A percentile compares a stretch with the other conserved stretches of the same genome.
These are phyloP conservation scores for Phylloscopus trochilus DNA, from an alignment of 2,113 vertebrate species.

Conservation along the genomic window DNA sequence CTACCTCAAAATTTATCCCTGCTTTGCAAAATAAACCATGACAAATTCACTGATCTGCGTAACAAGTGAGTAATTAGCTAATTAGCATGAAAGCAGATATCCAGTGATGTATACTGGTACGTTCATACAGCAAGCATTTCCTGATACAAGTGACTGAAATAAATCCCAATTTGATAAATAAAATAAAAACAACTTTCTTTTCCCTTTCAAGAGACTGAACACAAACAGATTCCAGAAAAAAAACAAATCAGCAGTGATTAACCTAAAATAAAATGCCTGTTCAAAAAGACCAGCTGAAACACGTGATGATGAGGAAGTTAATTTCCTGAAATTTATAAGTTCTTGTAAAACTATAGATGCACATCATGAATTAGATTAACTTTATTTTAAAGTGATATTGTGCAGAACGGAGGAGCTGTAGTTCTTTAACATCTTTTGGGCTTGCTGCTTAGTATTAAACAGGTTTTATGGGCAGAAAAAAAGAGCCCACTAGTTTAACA, in stretches of 20 bases:
- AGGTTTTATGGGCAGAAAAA: slow-evolving; percentile 29
- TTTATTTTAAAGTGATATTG: slow-evolving; percentile 47
- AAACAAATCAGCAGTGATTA: slow-evolving; percentile 4
- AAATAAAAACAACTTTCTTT: not conserved
- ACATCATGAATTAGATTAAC: slow-evolving; percentile 52
- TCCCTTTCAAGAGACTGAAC: not conserved
- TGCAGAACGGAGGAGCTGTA: not conserved
- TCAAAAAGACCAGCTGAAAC: not conserved
- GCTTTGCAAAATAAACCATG: not conserved
- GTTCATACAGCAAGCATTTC: not conserved
- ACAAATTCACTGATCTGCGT: not conserved
- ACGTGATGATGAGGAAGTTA: slow-evolving; percentile 33
- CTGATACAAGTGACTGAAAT: not conserved
- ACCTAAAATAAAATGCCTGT: slow-evolving; percentile 8
- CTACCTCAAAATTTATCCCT: not conserved
- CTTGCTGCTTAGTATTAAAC: not conserved
- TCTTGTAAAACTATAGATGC: slow-evolving; percentile 57
- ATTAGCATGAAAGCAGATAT: not conserved
- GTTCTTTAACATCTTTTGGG: slow-evolving; percentile 8
- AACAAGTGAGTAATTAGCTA: not conserved
- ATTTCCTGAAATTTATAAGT: slow-evolving; percentile 65
- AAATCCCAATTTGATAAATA: not conserved
- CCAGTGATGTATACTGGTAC: not conserved
- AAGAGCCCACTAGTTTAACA: not conserved
- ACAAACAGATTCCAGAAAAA: not conserved